Conservation (phyloP, 2,113 vertebrate genomes). For the Anarrhichthys ocellatus region DNA sequence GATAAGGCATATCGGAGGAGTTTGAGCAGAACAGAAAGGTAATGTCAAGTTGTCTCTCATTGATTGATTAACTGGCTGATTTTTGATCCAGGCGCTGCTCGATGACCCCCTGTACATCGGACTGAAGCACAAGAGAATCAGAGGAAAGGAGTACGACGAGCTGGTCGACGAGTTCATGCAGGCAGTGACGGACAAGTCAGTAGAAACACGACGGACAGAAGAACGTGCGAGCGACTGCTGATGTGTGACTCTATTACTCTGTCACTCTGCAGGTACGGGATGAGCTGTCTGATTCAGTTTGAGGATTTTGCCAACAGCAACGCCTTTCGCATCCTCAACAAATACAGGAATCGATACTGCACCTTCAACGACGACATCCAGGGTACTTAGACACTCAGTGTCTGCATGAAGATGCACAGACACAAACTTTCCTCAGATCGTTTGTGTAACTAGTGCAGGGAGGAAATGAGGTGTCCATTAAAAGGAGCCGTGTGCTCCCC, state of each 20-base stretch:
- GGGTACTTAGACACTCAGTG: slow-evolving; percentile 78
- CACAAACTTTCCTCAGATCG: neutral
- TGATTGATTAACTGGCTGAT: neutral
- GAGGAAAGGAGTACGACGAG: slow-evolving; percentile 93
- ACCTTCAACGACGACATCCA: slow-evolving; percentile 99
- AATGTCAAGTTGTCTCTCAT: too few species aligned
- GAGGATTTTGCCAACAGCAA: slow-evolving; percentile 98
- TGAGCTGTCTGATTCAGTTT: slow-evolving; percentile 97
- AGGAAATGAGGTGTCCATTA: neutral
- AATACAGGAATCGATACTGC: slow-evolving; percentile 93
- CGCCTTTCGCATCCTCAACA: slow-evolving; percentile 94
- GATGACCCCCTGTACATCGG: slow-evolving; percentile 96
- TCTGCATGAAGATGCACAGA: neutral
- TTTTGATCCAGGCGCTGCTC: slow-evolving; percentile 88
- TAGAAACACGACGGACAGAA: neutral
- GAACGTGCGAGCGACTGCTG: too few species aligned
- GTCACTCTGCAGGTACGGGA: slow-evolving; percentile 87
- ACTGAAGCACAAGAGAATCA: slow-evolving; percentile 92
- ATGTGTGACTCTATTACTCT: neutral
- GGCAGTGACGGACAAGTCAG: slow-evolving; percentile 95
- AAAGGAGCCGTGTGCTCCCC: neutral
- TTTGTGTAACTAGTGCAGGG: neutral
- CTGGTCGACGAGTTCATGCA: slow-evolving; percentile 98
- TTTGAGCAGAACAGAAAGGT: neutral
- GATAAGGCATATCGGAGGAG: neutral